Base-by-base conservation (phyloP, 2,888 invertebrate species). In the Onthophagus sagittarius region DNA sequence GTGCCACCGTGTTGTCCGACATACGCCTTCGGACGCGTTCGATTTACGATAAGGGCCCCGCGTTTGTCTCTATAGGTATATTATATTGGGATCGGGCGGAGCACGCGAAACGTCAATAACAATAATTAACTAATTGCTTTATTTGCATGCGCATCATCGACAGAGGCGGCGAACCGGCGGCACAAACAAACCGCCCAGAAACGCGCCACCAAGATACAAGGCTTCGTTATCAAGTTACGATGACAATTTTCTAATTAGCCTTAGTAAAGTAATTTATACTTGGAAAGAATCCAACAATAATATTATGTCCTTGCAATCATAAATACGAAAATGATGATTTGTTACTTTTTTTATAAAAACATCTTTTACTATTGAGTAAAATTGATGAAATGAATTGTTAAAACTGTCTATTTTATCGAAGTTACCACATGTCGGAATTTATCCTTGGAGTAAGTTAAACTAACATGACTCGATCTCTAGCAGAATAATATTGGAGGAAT, bases 101-200 rank as follows among this genome's bases (percentile, higher is more conserved):
- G 81, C 84, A 84, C 84, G 85, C 85, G 81, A 85, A 84, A 83
- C 82, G 82, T 83, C 84, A 84, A 85, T 85, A 85, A 84, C 85
- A 85, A 84, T 85, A 84, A 85, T 85, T 85, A 85, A 84, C 83
- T 84, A 84, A 84, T 85, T 84, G 84, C 81, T 80, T 79, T 77
- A 83, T 84, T 84, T 82, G 81, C 83, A 83, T 84, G 75, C 71
- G 15, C 15, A 9, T 15, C 64, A 64, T 23, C 23, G 23, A 23
- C 23, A 23, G 23, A 23, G 23, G 23, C 23, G 23, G 39, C 39
- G 11, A 53, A 53, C 2, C 23, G 23, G 23, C 39, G 39, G 39
- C 39, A 7, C 39, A 11, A 53, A 53, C 39, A 1, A 7, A 53
- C 39, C 39, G 39, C 39, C 23, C 23, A 23, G 23, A 23, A 23